These are phyloP conservation scores for Buphagus erythrorhynchus DNA, from an alignment of 2,797 vertebrate species.

Conservation along the genomic window DNA sequence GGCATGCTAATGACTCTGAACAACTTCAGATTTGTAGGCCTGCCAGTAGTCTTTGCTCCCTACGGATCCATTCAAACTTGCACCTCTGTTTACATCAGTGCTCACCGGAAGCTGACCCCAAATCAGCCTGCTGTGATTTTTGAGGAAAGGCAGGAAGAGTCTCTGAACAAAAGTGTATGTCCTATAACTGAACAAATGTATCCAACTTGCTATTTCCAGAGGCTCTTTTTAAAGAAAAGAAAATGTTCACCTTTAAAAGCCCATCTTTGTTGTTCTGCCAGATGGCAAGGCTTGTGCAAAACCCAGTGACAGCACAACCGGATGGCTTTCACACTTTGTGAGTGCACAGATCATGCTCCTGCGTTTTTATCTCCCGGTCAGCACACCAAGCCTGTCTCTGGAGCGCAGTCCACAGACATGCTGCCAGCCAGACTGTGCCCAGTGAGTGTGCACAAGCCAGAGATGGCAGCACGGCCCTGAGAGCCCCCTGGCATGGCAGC, in stretches of 20 bases:
- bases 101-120: accelerated
- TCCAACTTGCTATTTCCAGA: not conserved
- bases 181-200: not conserved
- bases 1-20: not conserved
- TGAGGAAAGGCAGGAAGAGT: not conserved
- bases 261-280: accelerated
- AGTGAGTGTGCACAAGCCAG: not conserved
- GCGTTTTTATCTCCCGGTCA: not conserved
- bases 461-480: not conserved
- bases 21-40: not conserved
- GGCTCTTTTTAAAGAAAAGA: not conserved
- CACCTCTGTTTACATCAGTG: not conserved
- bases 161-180: not conserved
- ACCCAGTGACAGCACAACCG: not conserved
- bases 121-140: not conserved
- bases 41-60: not conserved
- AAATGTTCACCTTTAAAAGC: not conserved
- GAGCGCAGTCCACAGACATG: accelerated
- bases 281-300: not conserved
- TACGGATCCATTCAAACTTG: not conserved
- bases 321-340: not conserved
- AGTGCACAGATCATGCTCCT: not conserved
- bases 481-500: not conserved
- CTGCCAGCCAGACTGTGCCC: not conserved
- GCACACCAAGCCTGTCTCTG: not conserved